Evolutionary conservation across 2,888 invertebrate species (phyloP).

Genomic region (Drosophila subquinaria): DNA sequence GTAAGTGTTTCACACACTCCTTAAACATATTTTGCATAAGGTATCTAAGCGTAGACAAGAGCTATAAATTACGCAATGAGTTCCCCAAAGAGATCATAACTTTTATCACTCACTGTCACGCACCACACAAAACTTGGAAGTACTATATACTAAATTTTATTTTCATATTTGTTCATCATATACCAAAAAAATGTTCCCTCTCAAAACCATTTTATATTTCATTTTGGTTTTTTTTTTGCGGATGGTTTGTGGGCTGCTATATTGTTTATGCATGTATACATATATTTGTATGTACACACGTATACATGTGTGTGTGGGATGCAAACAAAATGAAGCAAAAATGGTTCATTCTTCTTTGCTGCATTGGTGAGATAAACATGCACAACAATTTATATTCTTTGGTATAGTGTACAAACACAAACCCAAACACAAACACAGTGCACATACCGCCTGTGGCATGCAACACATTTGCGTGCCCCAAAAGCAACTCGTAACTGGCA

Average conservation of each 20-base stretch:
- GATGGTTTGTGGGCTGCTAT: conserved; percentile 5
- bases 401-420: conserved; percentile 16
- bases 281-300: not conserved
- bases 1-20: not conserved
- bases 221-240: conserved; percentile 36
- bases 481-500: conserved; percentile 34
- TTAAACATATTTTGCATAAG: not conserved
- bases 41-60: conserved; percentile 1
- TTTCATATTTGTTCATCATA: conserved; percentile 40
- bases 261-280: conserved; percentile 6
- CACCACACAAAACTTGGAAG: conserved; percentile 12
- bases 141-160: conserved; percentile 2
- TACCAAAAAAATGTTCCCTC: conserved; percentile 2
- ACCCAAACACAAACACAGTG: conserved; percentile 5
- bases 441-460: conserved; percentile 40
- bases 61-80: conserved; percentile 31
- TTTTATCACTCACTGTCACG: conserved; percentile 75
- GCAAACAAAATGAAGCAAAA: conserved; percentile 35
- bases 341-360: conserved; percentile 40
- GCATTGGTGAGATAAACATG: conserved; percentile 55
- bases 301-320: conserved; percentile 6
- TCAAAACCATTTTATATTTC: conserved; percentile 17
- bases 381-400: conserved; percentile 58
- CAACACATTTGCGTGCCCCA: conserved; percentile 46
- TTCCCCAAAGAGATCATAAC: conserved; percentile 64